Evolutionary conservation across 2,888 invertebrate genomes (phyloP).

Genomic region (Agriopis aurantiaria): DNA sequence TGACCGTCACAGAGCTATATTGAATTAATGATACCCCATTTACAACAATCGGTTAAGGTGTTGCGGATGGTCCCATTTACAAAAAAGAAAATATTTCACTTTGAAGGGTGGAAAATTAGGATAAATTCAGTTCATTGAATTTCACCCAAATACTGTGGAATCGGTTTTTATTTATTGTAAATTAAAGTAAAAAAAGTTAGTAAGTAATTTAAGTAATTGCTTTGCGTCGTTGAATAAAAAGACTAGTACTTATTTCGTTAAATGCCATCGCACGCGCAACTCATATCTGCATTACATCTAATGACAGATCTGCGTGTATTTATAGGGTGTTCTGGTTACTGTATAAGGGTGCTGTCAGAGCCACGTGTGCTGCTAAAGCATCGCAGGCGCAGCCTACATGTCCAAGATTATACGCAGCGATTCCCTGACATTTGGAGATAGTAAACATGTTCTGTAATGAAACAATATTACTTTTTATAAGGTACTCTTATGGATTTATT

Average conservation of each 20-base stretch:
- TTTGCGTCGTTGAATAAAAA: no score
- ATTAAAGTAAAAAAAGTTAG: no score
- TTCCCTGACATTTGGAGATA: conserved; percentile 16
- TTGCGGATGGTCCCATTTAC: no score
- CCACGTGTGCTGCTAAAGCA: conserved; percentile 55
- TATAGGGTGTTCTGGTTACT: conserved; percentile 41
- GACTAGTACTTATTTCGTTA: conserved; percentile 9
- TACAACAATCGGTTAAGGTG: no score
- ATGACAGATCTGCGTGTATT: conserved; percentile 39
- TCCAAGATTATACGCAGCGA: conserved; percentile 11
- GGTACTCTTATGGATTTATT: not conserved
- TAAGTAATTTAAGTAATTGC: no score
- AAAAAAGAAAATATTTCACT: no score
- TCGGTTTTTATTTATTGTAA: no score
- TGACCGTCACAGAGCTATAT: no score
- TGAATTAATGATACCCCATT: no score
- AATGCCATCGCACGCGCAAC: conserved; percentile 21
- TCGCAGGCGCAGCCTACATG: conserved; percentile 60
- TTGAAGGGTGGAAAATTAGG: no score
- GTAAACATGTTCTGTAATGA: conserved; percentile 23
- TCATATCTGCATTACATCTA: conserved; percentile 58
- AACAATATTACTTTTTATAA: conserved; percentile 5
- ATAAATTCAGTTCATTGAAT: no score
- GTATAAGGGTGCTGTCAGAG: conserved; percentile 47
- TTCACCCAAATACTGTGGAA: no score